Conservation (phyloP, 1,140 invertebrate species). For the Sinonovacula constricta region DNA sequence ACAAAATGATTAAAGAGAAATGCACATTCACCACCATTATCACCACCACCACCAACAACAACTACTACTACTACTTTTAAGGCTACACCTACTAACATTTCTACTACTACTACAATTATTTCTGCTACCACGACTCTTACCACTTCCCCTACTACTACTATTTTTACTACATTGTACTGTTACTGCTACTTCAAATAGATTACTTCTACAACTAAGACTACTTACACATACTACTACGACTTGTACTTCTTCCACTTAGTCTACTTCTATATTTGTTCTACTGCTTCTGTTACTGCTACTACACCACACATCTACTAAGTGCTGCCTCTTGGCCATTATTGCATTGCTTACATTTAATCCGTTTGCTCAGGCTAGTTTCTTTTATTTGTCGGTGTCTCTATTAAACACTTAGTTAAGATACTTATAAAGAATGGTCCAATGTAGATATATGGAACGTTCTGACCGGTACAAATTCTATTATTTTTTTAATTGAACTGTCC, state of each 20-base stretch:
- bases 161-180: conserved; percentile 33
- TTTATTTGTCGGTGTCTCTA: no score
- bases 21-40: background rate
- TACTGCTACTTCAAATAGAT: conserved; percentile 17
- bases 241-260: background rate
- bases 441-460: no score
- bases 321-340: no score
- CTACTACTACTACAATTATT: conserved; percentile 23
- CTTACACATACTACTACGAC: conserved; percentile 18
- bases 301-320: no score
- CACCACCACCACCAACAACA: conserved; percentile 22
- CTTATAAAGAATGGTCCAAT: no score
- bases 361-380: no score
- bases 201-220: conserved; percentile 25
- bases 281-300: conserved; percentile 10
- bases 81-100: conserved; percentile 13
- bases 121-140: conserved; percentile 9
- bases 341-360: no score
- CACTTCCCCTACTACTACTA: conserved; percentile 26
- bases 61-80: conserved; percentile 34
- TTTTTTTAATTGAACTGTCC: no score
- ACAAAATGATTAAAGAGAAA: background rate
- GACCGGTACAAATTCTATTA: no score
- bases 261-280: no score
- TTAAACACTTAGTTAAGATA: no score